Evolutionary conservation across 2,888 invertebrate species (phyloP), one percentile per base, ranked within the genome.

Genomic region (Baronia brevicornis): DNA sequence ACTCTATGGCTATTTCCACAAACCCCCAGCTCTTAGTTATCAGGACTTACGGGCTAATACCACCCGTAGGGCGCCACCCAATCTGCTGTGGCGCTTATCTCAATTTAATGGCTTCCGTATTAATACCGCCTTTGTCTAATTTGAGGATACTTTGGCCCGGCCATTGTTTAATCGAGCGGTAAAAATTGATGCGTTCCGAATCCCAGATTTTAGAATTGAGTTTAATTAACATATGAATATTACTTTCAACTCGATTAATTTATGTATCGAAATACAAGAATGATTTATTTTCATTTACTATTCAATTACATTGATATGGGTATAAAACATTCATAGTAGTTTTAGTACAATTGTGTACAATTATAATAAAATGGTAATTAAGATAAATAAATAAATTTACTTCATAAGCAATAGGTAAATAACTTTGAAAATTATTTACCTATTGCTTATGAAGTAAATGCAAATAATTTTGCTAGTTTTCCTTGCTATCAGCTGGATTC

Each of bases 91-190:
- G 57, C 65, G 75, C 79, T 82, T 82, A 84, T 84, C 80, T 79
- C 78, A 75, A 80, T 80, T 80, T 82, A 82, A 82, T 84, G 80
- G 79, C 69, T 77, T 77, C 75, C 74, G 77, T 75, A 79, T 79
- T 80, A 79, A 78, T 80, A 69, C 82, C 70, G 78, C 65, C 69
- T 80, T 82, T 79, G 80, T 79, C 78, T 79, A 80, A 78, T 80
- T 82, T 72, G 60, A 64, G 69, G 64, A 63, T 69, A 55, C 64
- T 61, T 56, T 49, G 27, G 27, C 59, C 53, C 48, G 58, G 62
- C 61, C 54, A 67, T 68, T 78, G 78, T 69, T 74, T 61, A 77
- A 78, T 78, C 69, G 74, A 69, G 61, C 57, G 68, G 66, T 66
- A 78, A 74, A 74, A 80, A 75, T 67, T 61, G 61, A 77, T 72